Base-by-base conservation (phyloP, 2,113 vertebrate species). In the Hyla sarda region DNA sequence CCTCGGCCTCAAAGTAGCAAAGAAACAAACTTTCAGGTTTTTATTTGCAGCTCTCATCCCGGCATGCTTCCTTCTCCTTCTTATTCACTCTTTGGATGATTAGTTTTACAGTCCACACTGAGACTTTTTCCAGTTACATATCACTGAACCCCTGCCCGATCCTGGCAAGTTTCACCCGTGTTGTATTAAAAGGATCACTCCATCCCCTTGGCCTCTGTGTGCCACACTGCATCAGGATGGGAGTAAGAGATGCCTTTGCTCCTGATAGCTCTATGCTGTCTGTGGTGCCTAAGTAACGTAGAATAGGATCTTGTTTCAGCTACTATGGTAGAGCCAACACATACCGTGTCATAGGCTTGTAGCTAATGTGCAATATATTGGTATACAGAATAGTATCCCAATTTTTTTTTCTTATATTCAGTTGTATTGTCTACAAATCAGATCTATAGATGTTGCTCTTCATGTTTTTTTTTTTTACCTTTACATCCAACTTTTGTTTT, bases 31-130 rank as follows among this genome's bases (percentile, higher is more conserved):
- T 83, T 88, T 23, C 79, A 87, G 83, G 74, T 88, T 85, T 75
- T 90, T 81, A 82, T 83, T 62, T 89, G 75, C 89, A 88, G 67
- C 83, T 69, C 58, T 88, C 87, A 91, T 88, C 90, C 84, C 87
- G 90, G 93, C 90, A 89, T 87, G 88, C 87, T 89, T 89, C 88
- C 88, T 45, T 88, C 82, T 89, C 88, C 88, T 45, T 88, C 82
- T 88, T n/a, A n/a, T n/a, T 21, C 88, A 21, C 90, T 91, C 76
- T 89, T 91, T 91, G 86, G 90, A 82, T 88, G 83, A 88, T 86
- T 54, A 17, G 37, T 90, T 91, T 92, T 89, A 88, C 92, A 89
- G 90, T 86, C 77, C 85, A 75, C 88, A 89, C 82, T 86, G 19
- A 25, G n/a, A 75, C 88, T 62, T 79, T 88, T 88, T 87, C 71